phyloP scores from a whole-genome alignment of 2,888 invertebrate species.

The Sepioteuthis lessoniana region DNA sequence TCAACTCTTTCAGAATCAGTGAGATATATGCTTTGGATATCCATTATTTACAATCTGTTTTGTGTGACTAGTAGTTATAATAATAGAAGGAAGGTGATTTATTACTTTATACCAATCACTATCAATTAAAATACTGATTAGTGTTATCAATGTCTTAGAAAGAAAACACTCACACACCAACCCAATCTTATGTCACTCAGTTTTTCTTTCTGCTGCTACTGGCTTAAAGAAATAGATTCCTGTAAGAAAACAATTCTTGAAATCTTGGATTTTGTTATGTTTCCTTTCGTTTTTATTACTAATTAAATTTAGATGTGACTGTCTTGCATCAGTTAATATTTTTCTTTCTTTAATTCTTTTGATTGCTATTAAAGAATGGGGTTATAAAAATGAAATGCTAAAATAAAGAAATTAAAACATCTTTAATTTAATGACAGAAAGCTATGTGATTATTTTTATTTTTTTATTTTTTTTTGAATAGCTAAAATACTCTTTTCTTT shows the following conservation, averaged over 20 bases:
- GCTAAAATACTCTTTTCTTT: not conserved
- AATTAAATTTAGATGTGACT: not conserved
- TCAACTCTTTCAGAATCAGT: not conserved
- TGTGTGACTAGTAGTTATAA: not conserved
- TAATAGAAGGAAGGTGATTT: not conserved
- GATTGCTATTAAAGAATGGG: not conserved
- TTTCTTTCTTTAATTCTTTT: no score
- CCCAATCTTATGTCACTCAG: not conserved
- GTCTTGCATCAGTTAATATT: not conserved
- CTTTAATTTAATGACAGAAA: not conserved
- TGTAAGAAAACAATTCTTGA: not conserved
- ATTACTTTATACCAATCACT: not conserved
- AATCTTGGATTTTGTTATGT: no score
- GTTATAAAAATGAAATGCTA: not conserved
- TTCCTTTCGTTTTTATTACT: not conserved
- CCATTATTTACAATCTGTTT: not conserved
- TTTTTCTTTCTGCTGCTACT: not conserved
- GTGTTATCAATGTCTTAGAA: not conserved
- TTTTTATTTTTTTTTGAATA: no score
- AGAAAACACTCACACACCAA: not conserved
- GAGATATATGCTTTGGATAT: not conserved
- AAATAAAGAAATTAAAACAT: not conserved
- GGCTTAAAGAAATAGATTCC: not conserved
- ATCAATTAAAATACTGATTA: not conserved
- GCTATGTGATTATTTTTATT: no score